These are phyloP conservation scores for Cantharis lateralis DNA, from an alignment of 2,888 invertebrate genomes.

Conservation along the genomic window DNA sequence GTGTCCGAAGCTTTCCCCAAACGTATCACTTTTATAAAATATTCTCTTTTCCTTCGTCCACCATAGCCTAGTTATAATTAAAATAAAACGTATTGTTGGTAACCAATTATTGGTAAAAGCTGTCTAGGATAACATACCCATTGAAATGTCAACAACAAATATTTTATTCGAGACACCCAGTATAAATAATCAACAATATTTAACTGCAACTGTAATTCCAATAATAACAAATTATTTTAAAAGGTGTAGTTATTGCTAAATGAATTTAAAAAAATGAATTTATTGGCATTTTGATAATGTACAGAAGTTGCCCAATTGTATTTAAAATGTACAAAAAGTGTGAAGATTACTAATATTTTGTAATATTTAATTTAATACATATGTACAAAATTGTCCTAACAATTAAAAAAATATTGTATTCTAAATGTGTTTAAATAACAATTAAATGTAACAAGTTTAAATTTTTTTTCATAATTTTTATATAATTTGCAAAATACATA, in stretches of 20 bases:
- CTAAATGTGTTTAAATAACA: conserved; percentile 25
- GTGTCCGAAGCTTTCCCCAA: background rate
- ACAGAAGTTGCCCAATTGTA: conserved; percentile 20
- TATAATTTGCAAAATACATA: conserved; percentile 6
- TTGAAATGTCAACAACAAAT: background rate
- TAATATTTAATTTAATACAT: conserved; percentile 24
- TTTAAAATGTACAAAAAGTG: conserved; percentile 25
- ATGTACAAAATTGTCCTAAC: conserved; percentile 20
- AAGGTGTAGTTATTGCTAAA: background rate
- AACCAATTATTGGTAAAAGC: background rate
- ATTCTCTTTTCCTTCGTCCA: background rate
- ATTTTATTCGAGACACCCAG: background rate
- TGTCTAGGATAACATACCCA: background rate
- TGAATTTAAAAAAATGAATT: background rate
- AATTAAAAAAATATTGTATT: conserved; percentile 26
- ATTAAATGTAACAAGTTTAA: conserved; percentile 20
- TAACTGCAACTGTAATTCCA: background rate
- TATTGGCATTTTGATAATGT: background rate
- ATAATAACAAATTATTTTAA: background rate
- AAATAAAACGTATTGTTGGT: background rate
- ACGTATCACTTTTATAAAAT: background rate
- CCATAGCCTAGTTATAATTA: background rate
- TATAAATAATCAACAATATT: no score
- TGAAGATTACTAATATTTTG: conserved; percentile 12
- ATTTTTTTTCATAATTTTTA: conserved; percentile 8